Evolutionary conservation across 2,888 invertebrate genomes (phyloP), one percentile per base, ranked within the genome.

Genomic region (Pristionchus entomophagus): DNA sequence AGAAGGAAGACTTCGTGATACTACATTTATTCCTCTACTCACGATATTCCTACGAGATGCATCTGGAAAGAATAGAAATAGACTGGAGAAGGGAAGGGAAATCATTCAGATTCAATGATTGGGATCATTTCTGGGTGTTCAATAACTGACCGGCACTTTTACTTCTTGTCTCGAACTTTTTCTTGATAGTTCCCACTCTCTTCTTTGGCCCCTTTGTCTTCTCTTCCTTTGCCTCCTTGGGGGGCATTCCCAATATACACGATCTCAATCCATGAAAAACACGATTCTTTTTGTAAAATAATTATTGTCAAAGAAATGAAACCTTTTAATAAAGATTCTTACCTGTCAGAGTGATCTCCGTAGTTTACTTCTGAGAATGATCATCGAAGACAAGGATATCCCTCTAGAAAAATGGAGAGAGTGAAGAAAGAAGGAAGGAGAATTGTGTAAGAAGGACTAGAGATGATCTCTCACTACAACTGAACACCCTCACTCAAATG

Each of bases 1-100:
- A 86, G 86, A 89, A 0, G 90, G 90, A n/a, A 91, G 86, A 86
- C 89, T 89, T 86, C 87, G 88, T n/a, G 89, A 89, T 51, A 91
- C 87, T 17, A 86, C 89, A 65, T 88, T 89, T 19, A 90, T 87
- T 35, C 89, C 87, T 22, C 87, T 87, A 86, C 88, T 89, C 73
- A 89, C 87, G 29, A 86, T 86, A n/a, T 88, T 88, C 89, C 89
- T 38, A 22, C 49, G 41, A 8, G 83, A 5, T 1, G 83, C 83
- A 83, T 83, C 83, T 83, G n/a, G 2, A 62, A 29, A 29, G n/a
- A n/a, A n/a, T n/a, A n/a, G n/a, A n/a, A n/a, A n/a, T n/a, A n/a
- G n/a, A n/a, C n/a, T n/a, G n/a, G n/a, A n/a, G n/a, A n/a, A n/a
- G n/a, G n/a, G n/a, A n/a, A n/a, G n/a, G n/a, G n/a, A n/a, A n/a